phyloP scores from a whole-genome alignment of 1,140 invertebrate genomes.

The Drosophila kohkoa region DNA sequence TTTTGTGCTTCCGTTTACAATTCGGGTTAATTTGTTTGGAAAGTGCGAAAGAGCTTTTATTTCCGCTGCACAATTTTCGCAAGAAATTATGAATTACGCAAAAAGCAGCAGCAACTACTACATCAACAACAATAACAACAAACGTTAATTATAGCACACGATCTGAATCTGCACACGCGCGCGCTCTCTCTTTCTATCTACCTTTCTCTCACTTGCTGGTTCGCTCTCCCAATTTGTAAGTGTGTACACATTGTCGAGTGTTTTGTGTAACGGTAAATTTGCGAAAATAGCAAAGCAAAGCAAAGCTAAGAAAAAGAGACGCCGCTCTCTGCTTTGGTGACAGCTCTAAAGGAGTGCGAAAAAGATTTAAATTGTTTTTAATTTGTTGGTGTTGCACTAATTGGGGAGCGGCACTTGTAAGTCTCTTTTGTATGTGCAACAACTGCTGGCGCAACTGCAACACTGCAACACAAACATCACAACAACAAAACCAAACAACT shows the following conservation, averaged over 20 bases:
- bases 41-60: constrained; percentile 60
- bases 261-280: constrained; percentile 46
- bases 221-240: neutral
- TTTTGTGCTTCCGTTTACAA: constrained; percentile 64
- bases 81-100: constrained; percentile 55
- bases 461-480: neutral
- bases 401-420: constrained; percentile 27
- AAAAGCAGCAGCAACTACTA: constrained; percentile 26
- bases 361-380: constrained; percentile 68
- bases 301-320: constrained; percentile 40
- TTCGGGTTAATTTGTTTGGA: constrained; percentile 80
- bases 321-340: constrained; percentile 40
- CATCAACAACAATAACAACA: constrained; percentile 21
- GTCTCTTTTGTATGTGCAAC: constrained; percentile 2
- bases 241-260: neutral
- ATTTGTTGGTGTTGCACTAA: constrained; percentile 46
- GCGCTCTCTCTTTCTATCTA: neutral
- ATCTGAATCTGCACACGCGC: constrained; percentile 21
- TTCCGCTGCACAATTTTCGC: constrained; percentile 66
- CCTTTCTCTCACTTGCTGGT: neutral
- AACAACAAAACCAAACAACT: constrained; percentile 11
- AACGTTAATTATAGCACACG: constrained; percentile 38
- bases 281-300: constrained; percentile 36
- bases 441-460: constrained; percentile 4
- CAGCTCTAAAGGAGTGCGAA: constrained; percentile 69